phyloP scores from a whole-genome alignment of 2,113 vertebrate species.

The Pachycephala philippinensis region DNA sequence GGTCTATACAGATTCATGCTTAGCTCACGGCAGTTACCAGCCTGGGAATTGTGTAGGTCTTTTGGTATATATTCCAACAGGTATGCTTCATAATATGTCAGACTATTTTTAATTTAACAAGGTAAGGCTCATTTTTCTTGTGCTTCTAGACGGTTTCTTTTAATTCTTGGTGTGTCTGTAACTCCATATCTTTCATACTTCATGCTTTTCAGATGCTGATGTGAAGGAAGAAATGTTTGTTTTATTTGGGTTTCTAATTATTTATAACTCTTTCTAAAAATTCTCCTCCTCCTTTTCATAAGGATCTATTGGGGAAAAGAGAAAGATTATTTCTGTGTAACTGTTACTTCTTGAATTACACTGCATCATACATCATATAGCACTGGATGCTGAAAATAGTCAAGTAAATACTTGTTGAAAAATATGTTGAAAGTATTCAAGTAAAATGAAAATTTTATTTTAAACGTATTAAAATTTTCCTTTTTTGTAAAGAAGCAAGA shows the following conservation, averaged over 20 bases:
- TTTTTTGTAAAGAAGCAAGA: background rate
- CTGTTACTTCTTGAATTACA: background rate
- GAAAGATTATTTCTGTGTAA: background rate
- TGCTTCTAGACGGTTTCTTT: background rate
- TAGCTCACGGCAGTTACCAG: background rate
- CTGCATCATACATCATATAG: background rate
- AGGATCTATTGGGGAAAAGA: background rate
- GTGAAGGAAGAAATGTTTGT: background rate
- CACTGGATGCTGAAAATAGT: background rate
- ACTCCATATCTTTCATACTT: accelerated
- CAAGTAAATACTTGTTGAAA: background rate
- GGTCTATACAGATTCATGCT: background rate
- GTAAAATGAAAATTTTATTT: background rate
- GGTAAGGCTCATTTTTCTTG: background rate
- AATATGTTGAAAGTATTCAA: background rate
- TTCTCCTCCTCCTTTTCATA: background rate
- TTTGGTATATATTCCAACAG: background rate
- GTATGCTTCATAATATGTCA: background rate
- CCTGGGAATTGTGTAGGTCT: background rate
- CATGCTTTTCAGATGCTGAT: background rate
- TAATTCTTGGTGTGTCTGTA: background rate
- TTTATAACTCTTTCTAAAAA: background rate
- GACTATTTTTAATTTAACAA: background rate
- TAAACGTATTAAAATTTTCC: background rate
- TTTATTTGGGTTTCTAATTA: background rate